These are phyloP conservation scores for Apostichopus parvimensis DNA, from an alignment of 35 echinoderm and acorn worm species.

Conservation along the genomic window DNA sequence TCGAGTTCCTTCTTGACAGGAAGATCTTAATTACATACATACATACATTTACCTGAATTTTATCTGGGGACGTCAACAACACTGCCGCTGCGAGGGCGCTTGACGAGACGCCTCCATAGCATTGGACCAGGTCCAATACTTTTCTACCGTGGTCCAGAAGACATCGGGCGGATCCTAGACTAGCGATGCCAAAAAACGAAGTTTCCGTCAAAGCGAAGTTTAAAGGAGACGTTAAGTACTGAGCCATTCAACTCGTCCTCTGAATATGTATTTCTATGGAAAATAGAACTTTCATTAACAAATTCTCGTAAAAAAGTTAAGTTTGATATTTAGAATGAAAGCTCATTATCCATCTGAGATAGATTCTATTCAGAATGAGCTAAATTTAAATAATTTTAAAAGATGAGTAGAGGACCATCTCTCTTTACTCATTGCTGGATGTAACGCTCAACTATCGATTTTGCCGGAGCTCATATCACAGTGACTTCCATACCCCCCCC, in stretches of 20 bases:
- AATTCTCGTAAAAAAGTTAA: too few relatives aligned
- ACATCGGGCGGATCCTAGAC: slow-evolving; percentile 77
- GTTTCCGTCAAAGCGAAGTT: slow-evolving; percentile 66
- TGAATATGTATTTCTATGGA: not conserved
- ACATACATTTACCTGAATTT: slow-evolving; percentile 48
- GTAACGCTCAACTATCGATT: too few relatives aligned
- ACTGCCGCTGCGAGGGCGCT: slow-evolving; percentile 77
- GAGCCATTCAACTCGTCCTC: slow-evolving; percentile 1
- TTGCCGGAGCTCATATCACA: too few relatives aligned
- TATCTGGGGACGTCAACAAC: slow-evolving; percentile 74
- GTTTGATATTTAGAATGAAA: too few relatives aligned
- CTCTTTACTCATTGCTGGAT: too few relatives aligned
- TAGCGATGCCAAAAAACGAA: slow-evolving; percentile 82
- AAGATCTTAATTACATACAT: too few relatives aligned
- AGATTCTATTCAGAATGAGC: too few relatives aligned
- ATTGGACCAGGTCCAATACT: slow-evolving; percentile 45
- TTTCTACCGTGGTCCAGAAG: slow-evolving; percentile 68
- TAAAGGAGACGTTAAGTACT: slow-evolving; percentile 65
- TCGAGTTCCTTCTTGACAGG: too few relatives aligned
- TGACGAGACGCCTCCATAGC: slow-evolving; percentile 69
- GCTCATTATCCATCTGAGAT: too few relatives aligned
- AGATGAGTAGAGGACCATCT: too few relatives aligned
- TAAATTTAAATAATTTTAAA: too few relatives aligned
- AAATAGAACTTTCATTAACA: not conserved
- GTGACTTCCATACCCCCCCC: too few relatives aligned